Percentiles rank a stretch among this genome's conserved stretches.
Evolutionary conservation across 1,140 invertebrate species (phyloP).

Genomic region (Rhopalosiphum maidis): DNA sequence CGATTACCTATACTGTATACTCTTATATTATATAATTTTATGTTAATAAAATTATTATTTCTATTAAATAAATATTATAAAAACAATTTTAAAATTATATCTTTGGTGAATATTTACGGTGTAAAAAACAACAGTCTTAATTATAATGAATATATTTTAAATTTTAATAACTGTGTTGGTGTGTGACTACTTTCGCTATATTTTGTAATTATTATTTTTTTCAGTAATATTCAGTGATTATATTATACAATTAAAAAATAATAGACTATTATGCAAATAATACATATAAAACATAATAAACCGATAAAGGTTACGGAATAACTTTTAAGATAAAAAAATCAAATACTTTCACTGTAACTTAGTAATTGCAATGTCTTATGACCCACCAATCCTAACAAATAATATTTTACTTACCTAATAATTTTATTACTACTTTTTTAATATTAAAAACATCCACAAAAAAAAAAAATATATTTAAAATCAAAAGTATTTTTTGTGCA

Average conservation of each 20-base stretch:
- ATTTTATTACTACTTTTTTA: neutral
- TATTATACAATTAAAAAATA: neutral
- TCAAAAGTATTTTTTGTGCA: neutral
- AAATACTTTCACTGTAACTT: too few species aligned
- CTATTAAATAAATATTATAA: neutral
- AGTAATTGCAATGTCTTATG: neutral
- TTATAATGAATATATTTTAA: neutral
- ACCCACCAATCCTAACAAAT: neutral
- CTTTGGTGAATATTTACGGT: neutral
- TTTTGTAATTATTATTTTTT: neutral
- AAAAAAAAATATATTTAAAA: neutral
- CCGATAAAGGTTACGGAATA: too few species aligned
- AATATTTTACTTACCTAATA: neutral
- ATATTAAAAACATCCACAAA: neutral
- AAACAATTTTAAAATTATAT: neutral
- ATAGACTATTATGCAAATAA: too few species aligned
- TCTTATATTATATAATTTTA: neutral
- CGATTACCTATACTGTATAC: neutral
- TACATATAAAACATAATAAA: too few species aligned
- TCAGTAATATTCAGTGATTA: neutral
- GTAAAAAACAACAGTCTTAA: neutral
- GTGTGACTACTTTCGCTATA: neutral
- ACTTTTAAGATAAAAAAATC: too few species aligned
- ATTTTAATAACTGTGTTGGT: neutral
- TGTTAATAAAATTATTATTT: neutral